phyloP scores from a whole-genome alignment of 2,888 invertebrate genomes.

The Papilio elwesi region DNA sequence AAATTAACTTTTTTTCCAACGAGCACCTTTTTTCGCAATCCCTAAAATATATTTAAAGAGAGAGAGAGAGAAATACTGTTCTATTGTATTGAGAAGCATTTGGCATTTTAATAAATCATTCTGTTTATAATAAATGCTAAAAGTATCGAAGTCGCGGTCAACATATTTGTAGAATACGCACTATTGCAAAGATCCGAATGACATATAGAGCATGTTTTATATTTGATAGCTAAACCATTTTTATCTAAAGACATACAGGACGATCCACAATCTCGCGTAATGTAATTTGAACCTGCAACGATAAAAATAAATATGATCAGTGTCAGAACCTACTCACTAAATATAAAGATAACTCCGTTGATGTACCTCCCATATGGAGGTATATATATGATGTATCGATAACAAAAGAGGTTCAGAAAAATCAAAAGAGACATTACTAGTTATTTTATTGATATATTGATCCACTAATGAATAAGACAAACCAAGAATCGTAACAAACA shows the following conservation, averaged over 20 bases:
- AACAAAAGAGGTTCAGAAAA: no score
- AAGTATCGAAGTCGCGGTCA: neutral
- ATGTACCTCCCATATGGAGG: no score
- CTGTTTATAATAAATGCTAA: neutral
- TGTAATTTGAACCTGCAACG: slow-evolving; percentile 15
- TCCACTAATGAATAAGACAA: no score
- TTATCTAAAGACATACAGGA: slow-evolving; percentile 9
- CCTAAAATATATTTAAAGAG: neutral
- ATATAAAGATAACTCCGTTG: no score
- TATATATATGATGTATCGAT: no score
- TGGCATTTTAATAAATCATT: slow-evolving; percentile 7
- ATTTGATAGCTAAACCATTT: slow-evolving; percentile 10
- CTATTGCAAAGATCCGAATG: slow-evolving; percentile 35
- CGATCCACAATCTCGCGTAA: slow-evolving; percentile 27
- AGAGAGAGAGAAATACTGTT: neutral
- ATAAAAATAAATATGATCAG: neutral
- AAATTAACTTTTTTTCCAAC: no score
- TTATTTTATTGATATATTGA: no score
- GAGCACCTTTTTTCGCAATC: no score
- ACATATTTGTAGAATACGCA: slow-evolving; percentile 8
- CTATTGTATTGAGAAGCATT: no score
- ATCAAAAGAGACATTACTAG: no score
- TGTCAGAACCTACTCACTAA: neutral
- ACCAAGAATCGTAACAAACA: no score
- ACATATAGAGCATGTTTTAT: slow-evolving; percentile 31